Evolutionary conservation across 2,797 vertebrate genomes (phyloP).

Genomic region (Tokudaia muenninki): DNA sequence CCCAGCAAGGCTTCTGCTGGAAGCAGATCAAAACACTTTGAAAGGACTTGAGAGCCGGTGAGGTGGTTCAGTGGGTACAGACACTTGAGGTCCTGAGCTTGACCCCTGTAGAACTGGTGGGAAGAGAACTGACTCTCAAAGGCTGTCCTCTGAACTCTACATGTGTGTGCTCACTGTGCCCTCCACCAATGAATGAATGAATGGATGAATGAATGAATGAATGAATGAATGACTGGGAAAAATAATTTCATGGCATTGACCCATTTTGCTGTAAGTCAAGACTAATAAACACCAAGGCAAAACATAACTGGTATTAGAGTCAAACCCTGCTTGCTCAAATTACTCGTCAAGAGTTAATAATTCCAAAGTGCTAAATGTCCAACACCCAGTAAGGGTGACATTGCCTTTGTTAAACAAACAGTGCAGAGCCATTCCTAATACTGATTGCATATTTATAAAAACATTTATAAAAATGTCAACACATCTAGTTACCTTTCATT

Average conservation of each 20-base stretch:
- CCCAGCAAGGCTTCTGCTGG: neutral
- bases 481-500: slow-evolving; percentile 9
- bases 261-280: neutral
- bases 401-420: neutral
- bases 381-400: neutral
- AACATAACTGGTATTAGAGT: slow-evolving; percentile 14
- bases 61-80: neutral
- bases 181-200: neutral
- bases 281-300: neutral
- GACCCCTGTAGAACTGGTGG: neutral
- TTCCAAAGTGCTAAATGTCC: slow-evolving; percentile 17
- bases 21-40: neutral
- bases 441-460: neutral
- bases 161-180: too few species aligned
- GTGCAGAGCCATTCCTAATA: neutral
- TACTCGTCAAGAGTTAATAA: neutral
- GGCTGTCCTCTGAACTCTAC: neutral
- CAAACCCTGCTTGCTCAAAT: neutral
- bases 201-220: neutral
- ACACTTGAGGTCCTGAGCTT: neutral
- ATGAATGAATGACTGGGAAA: neutral
- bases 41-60: neutral
- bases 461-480: neutral
- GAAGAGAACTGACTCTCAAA: neutral
- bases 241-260: slow-evolving; percentile 22